Conservation (phyloP, 2,888 invertebrate species). For the Chloromyia formosa region DNA sequence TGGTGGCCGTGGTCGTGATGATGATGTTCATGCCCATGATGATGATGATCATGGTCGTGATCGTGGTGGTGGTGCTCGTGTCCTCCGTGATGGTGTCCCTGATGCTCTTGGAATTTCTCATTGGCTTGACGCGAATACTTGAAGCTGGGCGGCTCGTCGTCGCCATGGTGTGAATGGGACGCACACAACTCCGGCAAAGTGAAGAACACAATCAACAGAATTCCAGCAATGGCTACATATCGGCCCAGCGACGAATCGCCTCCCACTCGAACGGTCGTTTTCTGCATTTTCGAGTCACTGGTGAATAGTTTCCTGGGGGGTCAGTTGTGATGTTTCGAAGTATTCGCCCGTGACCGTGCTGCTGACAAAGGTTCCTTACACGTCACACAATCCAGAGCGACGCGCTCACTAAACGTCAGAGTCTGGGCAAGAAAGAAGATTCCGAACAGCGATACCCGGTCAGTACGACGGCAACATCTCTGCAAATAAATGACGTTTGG, state of each 20-base stretch:
- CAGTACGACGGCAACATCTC: not conserved
- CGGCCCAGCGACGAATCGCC: constrained; percentile 42
- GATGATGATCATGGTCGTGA: constrained; percentile 53
- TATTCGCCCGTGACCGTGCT: too few relatives aligned
- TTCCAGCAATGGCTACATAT: constrained; percentile 54
- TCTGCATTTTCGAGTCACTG: constrained; percentile 2
- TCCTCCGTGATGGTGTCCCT: constrained; percentile 47
- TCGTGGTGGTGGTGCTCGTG: constrained; percentile 55
- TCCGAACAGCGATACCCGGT: not conserved
- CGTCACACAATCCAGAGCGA: constrained; percentile 22
- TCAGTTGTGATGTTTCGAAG: not conserved
- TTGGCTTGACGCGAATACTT: constrained; percentile 85
- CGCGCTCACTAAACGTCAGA: not conserved
- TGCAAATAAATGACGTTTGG: not conserved
- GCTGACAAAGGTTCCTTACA: constrained; percentile 26
- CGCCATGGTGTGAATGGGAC: constrained; percentile 64
- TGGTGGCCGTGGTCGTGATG: constrained; percentile 51
- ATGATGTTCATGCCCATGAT: constrained; percentile 50
- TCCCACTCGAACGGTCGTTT: not conserved
- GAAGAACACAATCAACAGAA: constrained; percentile 58
- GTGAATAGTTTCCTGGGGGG: too few relatives aligned
- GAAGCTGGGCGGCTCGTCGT: constrained; percentile 72
- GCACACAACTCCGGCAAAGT: constrained; percentile 61
- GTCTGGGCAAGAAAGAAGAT: constrained; percentile 3
- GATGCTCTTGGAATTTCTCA: constrained; percentile 54